A percentile compares a stretch with the other conserved stretches of the same genome.
These are phyloP conservation scores for Acanthiza pusilla DNA, from an alignment of 2,797 vertebrate species.

Conservation along the genomic window DNA sequence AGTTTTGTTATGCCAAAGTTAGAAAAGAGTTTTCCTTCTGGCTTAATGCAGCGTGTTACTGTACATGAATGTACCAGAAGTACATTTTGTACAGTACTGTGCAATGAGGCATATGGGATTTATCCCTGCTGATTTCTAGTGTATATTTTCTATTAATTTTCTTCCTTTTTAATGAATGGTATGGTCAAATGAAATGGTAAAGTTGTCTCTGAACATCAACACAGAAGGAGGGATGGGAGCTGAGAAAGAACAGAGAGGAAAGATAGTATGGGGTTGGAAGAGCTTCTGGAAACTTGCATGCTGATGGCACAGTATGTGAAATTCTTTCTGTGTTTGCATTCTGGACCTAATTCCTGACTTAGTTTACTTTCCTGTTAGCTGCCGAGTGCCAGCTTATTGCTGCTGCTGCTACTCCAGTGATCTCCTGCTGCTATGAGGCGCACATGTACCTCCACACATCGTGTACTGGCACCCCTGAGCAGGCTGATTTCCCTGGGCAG, in stretches of 20 bases:
- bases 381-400: background rate
- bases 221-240: background rate
- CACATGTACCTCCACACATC: accelerated
- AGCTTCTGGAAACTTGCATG: conserved; percentile 51
- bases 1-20: background rate
- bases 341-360: conserved; percentile 41
- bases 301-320: conserved; percentile 30
- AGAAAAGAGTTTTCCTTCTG: background rate
- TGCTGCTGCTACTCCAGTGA: background rate
- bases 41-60: background rate
- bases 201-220: background rate
- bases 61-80: background rate
- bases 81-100: conserved; percentile 27
- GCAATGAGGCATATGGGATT: background rate
- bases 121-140: background rate
- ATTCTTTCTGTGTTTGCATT: conserved; percentile 57
- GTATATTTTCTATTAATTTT: background rate
- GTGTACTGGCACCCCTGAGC: accelerated
- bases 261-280: conserved; percentile 16
- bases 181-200: background rate
- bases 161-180: background rate
- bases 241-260: conserved; percentile 21
- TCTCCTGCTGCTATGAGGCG: background rate
- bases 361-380: conserved; percentile 49
- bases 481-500: background rate